A percentile compares a stretch with the other conserved stretches of the same genome.
phyloP scores from a whole-genome alignment of 2,113 vertebrate genomes.

The Labeo rohita region DNA sequence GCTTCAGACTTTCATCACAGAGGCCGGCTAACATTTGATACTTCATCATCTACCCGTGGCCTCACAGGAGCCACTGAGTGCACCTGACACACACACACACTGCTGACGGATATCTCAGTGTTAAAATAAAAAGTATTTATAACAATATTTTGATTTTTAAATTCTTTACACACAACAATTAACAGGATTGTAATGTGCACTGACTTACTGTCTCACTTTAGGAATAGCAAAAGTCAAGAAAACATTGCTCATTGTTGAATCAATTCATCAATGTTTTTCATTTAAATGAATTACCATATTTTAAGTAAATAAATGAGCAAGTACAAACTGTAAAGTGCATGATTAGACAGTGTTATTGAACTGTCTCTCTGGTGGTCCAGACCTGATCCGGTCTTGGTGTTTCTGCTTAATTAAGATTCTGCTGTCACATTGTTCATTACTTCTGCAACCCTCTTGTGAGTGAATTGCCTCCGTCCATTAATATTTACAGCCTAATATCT shows the following conservation, averaged over 20 bases:
- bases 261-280: background rate
- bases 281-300: background rate
- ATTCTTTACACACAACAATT: background rate
- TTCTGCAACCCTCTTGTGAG: slow-evolving; percentile 35
- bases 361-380: slow-evolving; percentile 14
- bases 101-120: slow-evolving; percentile 1
- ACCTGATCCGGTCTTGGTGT: background rate
- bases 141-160: background rate
- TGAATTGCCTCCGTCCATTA: slow-evolving; percentile 43
- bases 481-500: slow-evolving; percentile 58
- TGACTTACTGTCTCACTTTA: background rate
- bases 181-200: slow-evolving; percentile 1
- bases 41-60: slow-evolving; percentile 10
- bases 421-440: slow-evolving; percentile 48
- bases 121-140: background rate
- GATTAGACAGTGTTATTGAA: slow-evolving; percentile 30
- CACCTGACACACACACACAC: background rate
- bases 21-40: slow-evolving; percentile 41
- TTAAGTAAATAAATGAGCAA: background rate
- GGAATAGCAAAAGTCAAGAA: background rate
- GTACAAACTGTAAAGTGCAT: background rate
- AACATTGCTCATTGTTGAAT: background rate
- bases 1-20: slow-evolving; percentile 77
- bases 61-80: slow-evolving; percentile 28
- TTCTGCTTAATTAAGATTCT: slow-evolving; percentile 47